Evolutionary conservation across 1,140 invertebrate genomes (phyloP), one percentile per base, ranked within the genome.

Genomic region (Lordiphosa stackelbergi): DNA sequence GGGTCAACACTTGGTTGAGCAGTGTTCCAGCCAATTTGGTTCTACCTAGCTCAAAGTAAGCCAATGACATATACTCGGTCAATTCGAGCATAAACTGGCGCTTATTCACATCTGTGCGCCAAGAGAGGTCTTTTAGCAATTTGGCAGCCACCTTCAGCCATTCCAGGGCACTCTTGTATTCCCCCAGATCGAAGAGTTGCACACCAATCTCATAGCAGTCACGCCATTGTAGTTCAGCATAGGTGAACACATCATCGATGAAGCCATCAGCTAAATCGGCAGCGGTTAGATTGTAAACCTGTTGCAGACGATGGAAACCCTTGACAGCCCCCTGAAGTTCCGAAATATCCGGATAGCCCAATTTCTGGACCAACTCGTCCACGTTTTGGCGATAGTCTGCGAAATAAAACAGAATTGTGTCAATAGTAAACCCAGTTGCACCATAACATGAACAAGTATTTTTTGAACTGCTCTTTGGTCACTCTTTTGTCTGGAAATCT

Each of bases 161-260:
- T 6, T 70, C 55, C 13, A 72, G 1, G 31, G 69, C 37, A 28
- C 28, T 5, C 7, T 46, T 4, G n/a, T 70, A 72, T 1, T 58
- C 42, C 0, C 38, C 49, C 0, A 60, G 28, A 35, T 87, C 73
- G 7, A 66, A 77, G 9, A 85, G 51, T 37, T 77, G 71, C 0
- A 66, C 61, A 0, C 57, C 85, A 7, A 87, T 63, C 42, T 87
- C 85, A 2, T 66, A 77, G 55, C 81, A 84, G 0, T 87, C 85
- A 0, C 51, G 41, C 66, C 69, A 70, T 1, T 49, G 31, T 2
- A 87, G 31, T 9, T 66, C 42, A 0, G 61, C 36, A 0, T 41
- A 71, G 1, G 52, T 54, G 0, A 2, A 6, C 0, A 35, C 1
- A 5, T 45, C 79, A 46, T 63, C 47, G 12, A 85, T 48, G 0